phyloP scores from a whole-genome alignment of 2,888 invertebrate species.

The Thysanoteuthis rhombus region DNA sequence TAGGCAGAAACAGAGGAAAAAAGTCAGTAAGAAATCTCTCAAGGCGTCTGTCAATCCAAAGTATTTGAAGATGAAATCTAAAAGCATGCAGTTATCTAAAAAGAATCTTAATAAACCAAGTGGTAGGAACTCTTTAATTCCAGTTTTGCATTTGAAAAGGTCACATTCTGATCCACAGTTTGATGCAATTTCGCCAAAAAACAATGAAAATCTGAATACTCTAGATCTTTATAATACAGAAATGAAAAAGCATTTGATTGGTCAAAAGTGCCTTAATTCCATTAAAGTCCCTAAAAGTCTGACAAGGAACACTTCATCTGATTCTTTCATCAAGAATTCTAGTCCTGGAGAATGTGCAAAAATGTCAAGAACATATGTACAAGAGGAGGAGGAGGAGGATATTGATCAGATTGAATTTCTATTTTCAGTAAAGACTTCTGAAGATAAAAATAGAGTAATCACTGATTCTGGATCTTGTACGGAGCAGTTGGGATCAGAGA shows the following conservation, averaged over 20 bases:
- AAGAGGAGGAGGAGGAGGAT: not conserved
- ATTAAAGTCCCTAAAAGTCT: not conserved
- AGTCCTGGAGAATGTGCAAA: not conserved
- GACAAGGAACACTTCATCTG: not conserved
- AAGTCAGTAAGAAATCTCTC: not conserved
- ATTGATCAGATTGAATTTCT: not conserved
- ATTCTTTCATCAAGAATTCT: not conserved
- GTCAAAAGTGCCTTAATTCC: not conserved
- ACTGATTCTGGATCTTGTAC: not conserved
- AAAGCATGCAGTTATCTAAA: not conserved
- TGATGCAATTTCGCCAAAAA: not conserved
- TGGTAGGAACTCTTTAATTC: not conserved
- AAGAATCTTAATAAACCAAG: not conserved
- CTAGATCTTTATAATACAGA: not conserved
- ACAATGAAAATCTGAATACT: not conserved
- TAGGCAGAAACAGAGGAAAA: not conserved
- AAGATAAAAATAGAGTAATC: not conserved
- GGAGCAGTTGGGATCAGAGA: not conserved
- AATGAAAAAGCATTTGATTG: not conserved
- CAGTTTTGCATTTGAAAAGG: not conserved
- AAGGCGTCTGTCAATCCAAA: not conserved
- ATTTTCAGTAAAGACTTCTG: not conserved
- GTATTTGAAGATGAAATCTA: not conserved
- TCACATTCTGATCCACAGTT: not conserved
- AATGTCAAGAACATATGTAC: not conserved